phyloP scores from a whole-genome alignment of 2,797 vertebrate species.

The Acridotheres tristis region DNA sequence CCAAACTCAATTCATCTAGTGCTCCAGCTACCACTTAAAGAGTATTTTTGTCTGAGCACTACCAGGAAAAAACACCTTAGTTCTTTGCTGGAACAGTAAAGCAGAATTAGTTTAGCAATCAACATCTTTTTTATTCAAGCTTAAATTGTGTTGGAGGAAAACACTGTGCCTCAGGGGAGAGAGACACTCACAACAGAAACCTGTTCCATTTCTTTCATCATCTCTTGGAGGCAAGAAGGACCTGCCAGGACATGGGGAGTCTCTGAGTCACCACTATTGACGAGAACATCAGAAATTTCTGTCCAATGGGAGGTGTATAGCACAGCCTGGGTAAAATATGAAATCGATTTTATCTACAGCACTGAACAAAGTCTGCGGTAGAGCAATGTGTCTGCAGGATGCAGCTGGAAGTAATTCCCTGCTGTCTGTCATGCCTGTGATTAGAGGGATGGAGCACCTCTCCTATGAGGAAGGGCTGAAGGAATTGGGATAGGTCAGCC shows the following conservation, averaged over 20 bases:
- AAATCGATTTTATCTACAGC: neutral
- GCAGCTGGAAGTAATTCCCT: neutral
- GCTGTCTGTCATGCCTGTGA: neutral
- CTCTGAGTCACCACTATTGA: neutral
- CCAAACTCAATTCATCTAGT: neutral
- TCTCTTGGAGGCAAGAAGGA: neutral
- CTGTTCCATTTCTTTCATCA: neutral
- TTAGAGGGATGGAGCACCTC: neutral
- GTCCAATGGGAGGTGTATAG: neutral
- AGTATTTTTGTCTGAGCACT: neutral
- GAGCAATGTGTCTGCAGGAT: neutral
- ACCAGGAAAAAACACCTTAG: neutral
- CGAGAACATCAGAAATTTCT: neutral
- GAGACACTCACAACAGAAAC: neutral
- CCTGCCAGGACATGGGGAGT: neutral
- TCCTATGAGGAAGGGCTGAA: neutral
- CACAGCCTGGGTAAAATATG: neutral
- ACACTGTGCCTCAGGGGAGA: neutral
- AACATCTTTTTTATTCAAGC: neutral
- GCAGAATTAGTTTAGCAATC: neutral
- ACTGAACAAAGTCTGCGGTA: neutral
- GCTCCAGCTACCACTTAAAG: neutral
- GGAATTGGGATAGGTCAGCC: neutral
- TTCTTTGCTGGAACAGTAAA: neutral
- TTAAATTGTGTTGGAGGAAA: conserved; percentile 18